Conservation (phyloP, 2,113 vertebrate species). For the Cyanoderma ruficeps region DNA sequence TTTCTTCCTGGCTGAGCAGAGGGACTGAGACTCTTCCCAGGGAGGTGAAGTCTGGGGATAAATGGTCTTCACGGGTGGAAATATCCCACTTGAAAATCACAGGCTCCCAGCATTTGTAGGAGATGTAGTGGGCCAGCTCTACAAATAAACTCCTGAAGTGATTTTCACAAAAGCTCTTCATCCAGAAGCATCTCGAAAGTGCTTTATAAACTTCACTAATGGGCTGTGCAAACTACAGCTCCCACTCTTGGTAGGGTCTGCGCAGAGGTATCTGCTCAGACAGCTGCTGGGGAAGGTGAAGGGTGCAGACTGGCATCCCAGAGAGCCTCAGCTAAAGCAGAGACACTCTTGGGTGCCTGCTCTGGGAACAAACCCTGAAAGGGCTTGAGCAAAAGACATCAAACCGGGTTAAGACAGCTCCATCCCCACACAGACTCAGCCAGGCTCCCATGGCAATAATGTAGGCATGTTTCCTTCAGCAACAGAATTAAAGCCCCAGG, state of each 20-base stretch:
- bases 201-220: slow-evolving; percentile 15
- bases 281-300: not conserved
- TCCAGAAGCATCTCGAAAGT: slow-evolving; percentile 6
- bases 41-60: not conserved
- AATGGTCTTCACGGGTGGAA: not conserved
- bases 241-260: not conserved
- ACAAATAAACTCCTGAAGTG: slow-evolving; percentile 14
- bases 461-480: not conserved
- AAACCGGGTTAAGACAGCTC: not conserved
- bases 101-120: not conserved
- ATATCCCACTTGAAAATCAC: not conserved
- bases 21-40: not conserved
- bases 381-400: not conserved
- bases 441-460: not conserved
- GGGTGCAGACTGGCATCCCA: not conserved
- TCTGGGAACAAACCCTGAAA: not conserved
- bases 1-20: not conserved
- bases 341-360: not conserved
- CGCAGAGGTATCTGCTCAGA: not conserved
- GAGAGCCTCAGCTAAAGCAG: not conserved
- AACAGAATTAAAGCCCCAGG: not conserved
- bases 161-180: slow-evolving; percentile 25
- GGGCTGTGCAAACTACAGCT: not conserved
- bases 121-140: not conserved
- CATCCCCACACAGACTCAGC: not conserved